Percentiles rank a stretch among this genome's conserved stretches.
Evolutionary conservation across 2,113 vertebrate genomes (phyloP).

Genomic region (Corydoras maculifer): DNA sequence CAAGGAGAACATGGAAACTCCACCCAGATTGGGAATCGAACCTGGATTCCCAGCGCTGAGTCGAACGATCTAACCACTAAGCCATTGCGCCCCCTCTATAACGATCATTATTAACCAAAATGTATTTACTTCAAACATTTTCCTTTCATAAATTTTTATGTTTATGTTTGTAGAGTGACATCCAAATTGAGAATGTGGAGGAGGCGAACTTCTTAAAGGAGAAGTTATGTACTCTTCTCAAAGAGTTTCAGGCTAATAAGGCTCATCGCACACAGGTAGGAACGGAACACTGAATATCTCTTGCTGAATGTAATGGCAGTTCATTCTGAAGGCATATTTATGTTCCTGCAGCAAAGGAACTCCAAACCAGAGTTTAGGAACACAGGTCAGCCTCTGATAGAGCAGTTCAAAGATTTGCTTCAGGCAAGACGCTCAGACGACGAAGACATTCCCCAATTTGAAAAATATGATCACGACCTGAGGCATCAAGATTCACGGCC

Average conservation of each 20-base stretch:
- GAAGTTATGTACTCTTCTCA: constrained; percentile 59
- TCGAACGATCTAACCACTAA: too few relatives aligned
- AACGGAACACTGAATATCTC: not conserved
- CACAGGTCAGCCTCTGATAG: constrained; percentile 11
- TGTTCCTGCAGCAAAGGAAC: constrained; percentile 40
- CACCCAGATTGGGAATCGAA: too few relatives aligned
- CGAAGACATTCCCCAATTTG: constrained; percentile 4
- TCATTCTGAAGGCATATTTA: not conserved
- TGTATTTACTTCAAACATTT: not conserved
- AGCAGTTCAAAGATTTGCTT: constrained; percentile 34
- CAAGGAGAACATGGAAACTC: too few relatives aligned
- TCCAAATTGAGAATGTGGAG: constrained; percentile 63
- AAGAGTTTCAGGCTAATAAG: constrained; percentile 63
- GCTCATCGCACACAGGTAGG: constrained; percentile 48
- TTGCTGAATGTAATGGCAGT: not conserved
- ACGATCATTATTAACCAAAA: too few relatives aligned
- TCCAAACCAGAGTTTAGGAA: constrained; percentile 46
- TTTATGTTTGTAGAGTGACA: constrained; percentile 50
- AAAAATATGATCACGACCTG: not conserved
- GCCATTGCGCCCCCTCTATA: too few relatives aligned
- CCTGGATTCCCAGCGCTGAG: too few relatives aligned
- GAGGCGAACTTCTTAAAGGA: constrained; percentile 65
- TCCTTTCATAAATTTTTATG: not conserved
- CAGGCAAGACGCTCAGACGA: constrained; percentile 17
- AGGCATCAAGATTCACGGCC: not conserved